Percentiles rank a stretch among this genome's conserved stretches.
Evolutionary conservation across 2,888 invertebrate species (phyloP).

Genomic region (Callyntrura sp.): DNA sequence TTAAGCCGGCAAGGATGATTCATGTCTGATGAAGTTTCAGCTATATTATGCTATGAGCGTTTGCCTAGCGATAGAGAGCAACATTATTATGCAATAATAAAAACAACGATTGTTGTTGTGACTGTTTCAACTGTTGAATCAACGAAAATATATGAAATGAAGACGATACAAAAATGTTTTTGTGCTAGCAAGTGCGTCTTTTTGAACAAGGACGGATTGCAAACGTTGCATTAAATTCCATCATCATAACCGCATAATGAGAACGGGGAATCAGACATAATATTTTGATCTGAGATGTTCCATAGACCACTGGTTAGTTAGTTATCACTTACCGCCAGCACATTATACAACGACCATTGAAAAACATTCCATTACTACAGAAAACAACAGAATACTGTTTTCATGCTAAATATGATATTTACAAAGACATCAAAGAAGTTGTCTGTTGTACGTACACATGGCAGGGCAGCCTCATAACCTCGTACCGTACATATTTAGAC

Average conservation of each 20-base stretch:
- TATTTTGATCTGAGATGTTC: constrained; percentile 8
- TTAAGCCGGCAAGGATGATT: constrained; percentile 1
- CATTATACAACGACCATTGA: neutral
- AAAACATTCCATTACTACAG: too few species aligned
- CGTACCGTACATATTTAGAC: too few species aligned
- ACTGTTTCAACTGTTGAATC: neutral
- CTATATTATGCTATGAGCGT: neutral
- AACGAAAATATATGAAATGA: neutral
- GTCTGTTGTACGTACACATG: too few species aligned
- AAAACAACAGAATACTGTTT: too few species aligned
- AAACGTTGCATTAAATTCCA: constrained; percentile 18
- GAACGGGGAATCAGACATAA: constrained; percentile 20
- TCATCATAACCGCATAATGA: neutral
- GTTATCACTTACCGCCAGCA: neutral
- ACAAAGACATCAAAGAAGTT: too few species aligned
- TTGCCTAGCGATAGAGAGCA: neutral
- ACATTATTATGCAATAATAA: constrained; percentile 34
- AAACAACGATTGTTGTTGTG: neutral
- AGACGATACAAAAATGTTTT: neutral
- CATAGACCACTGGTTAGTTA: neutral
- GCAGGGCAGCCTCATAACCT: neutral
- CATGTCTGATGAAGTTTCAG: neutral
- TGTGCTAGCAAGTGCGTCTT: neutral
- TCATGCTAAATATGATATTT: too few species aligned
- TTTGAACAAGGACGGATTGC: constrained; percentile 17